Evolutionary conservation across 1,140 invertebrate species (phyloP).

Genomic region (Microplitis demolitor): DNA sequence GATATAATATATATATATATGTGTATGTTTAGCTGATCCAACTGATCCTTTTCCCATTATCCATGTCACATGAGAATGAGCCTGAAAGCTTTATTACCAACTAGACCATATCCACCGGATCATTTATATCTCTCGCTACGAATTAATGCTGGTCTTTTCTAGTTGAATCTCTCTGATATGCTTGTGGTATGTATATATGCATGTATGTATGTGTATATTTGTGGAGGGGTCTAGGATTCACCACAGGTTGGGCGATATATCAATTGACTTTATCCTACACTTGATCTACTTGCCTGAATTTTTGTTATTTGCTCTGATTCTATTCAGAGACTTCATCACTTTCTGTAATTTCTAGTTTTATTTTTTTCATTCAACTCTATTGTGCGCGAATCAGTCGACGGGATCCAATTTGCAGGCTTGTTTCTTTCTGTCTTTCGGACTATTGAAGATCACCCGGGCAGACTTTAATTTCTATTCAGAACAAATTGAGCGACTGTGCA

Average conservation of each 20-base stretch:
- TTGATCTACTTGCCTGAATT: no score
- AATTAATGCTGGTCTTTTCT: background rate
- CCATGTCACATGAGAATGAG: constrained; percentile 15
- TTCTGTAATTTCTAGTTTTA: background rate
- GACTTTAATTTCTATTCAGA: no score
- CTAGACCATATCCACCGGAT: background rate
- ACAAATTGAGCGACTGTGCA: no score
- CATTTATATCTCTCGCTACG: background rate
- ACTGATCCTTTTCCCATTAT: constrained; percentile 14
- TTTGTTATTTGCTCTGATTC: no score
- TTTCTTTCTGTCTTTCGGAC: background rate
- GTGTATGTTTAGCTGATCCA: background rate
- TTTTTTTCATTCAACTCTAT: background rate
- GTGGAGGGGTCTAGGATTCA: background rate
- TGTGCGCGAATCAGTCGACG: background rate
- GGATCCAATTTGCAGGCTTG: constrained; percentile 22
- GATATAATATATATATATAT: background rate
- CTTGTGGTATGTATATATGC: no score
- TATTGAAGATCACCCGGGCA: no score
- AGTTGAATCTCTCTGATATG: background rate
- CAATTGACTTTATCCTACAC: no score
- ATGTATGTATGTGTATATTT: background rate
- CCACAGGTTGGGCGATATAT: no score
- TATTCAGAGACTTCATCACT: no score
- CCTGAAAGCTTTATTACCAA: constrained; percentile 25